Conservation (phyloP, 2,113 vertebrate genomes). For the Athene noctua region DNA sequence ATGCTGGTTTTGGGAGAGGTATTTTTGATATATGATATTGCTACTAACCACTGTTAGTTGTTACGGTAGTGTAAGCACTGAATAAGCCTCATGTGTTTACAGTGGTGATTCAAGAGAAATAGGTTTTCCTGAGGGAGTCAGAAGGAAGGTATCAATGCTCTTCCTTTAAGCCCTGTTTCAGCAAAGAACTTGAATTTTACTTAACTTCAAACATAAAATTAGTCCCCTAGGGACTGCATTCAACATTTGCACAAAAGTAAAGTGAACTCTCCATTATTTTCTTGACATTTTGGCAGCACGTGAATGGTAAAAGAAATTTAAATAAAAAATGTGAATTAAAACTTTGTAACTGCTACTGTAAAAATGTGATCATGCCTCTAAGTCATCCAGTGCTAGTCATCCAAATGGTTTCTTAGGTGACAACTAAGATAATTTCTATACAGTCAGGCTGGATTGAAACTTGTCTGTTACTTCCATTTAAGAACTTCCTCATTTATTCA, state of each 20-base stretch:
- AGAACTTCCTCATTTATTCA: background rate
- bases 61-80: fast-evolving
- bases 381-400: constrained; percentile 57
- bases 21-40: background rate
- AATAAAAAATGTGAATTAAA: background rate
- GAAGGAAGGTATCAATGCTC: background rate
- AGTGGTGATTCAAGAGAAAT: background rate
- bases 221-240: background rate
- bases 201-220: background rate
- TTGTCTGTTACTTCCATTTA: background rate
- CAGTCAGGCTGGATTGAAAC: background rate
- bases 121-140: background rate
- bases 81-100: background rate
- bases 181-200: background rate
- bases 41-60: background rate
- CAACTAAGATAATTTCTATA: background rate
- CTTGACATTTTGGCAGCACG: constrained; percentile 48
- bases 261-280: background rate
- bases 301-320: background rate
- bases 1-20: background rate
- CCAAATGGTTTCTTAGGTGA: constrained; percentile 59
- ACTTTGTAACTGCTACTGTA: background rate
- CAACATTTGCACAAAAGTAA: background rate
- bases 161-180: background rate
- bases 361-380: constrained; percentile 46